A percentile compares a stretch with the other conserved stretches of the same genome.
These are phyloP conservation scores for Drosophila pandora DNA, from an alignment of 1,140 invertebrate species.

Conservation along the genomic window DNA sequence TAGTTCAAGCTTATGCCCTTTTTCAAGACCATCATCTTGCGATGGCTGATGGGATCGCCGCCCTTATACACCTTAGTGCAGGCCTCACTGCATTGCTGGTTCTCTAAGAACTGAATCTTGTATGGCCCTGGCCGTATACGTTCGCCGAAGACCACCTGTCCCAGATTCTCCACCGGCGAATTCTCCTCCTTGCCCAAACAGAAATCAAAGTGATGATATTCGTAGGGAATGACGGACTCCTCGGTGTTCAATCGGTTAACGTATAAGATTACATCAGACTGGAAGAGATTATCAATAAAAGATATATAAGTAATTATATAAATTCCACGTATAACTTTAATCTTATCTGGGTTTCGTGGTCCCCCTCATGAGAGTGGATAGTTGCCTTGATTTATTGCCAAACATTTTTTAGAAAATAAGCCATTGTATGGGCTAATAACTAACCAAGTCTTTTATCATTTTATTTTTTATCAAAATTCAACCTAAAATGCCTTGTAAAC, in stretches of 20 bases:
- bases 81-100: constrained; percentile 87
- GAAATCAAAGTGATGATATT: constrained; percentile 99
- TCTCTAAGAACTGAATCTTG: constrained; percentile 90
- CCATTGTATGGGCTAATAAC: no score
- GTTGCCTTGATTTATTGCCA: no score
- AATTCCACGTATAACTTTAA: constrained; percentile 1
- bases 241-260: constrained; percentile 98
- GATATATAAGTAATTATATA: constrained; percentile 3
- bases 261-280: constrained; percentile 86
- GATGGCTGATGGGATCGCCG: constrained; percentile 86
- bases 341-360: constrained; percentile 2
- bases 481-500: neutral
- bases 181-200: constrained; percentile 90
- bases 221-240: constrained; percentile 98
- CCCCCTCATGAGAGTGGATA: no score
- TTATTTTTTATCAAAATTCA: neutral
- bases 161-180: constrained; percentile 98
- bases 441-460: no score
- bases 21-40: constrained; percentile 92
- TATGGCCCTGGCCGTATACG: constrained; percentile 97
- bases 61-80: constrained; percentile 90
- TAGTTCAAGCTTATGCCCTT: constrained; percentile 98
- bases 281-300: constrained; percentile 15
- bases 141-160: constrained; percentile 99
- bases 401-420: no score